Percentiles rank a stretch among this genome's conserved stretches.
phyloP scores from a whole-genome alignment of 2,888 invertebrate species.

The Metellina segmentata region DNA sequence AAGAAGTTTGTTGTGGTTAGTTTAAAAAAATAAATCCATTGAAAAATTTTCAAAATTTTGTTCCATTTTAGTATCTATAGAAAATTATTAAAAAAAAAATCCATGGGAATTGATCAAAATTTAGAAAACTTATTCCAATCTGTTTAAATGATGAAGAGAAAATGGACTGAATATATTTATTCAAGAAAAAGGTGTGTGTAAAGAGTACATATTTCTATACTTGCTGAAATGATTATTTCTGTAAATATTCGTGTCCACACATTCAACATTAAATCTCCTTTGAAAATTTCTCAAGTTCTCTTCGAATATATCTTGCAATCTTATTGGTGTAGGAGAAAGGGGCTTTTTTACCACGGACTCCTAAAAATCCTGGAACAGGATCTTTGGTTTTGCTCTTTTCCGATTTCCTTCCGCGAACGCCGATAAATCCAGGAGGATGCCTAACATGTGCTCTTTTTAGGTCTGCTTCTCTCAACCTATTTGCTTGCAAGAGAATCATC shows the following conservation, averaged over 20 bases:
- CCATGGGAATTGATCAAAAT: neutral
- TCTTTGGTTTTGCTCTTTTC: constrained; percentile 63
- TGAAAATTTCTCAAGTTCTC: neutral
- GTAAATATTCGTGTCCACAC: too few species aligned
- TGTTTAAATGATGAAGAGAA: too few species aligned
- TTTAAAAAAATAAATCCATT: too few species aligned
- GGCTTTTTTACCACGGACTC: constrained; percentile 59
- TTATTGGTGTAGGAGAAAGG: neutral
- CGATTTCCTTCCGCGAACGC: constrained; percentile 56
- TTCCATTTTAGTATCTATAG: too few species aligned
- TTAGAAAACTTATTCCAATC: too few species aligned
- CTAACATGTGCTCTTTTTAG: constrained; percentile 35
- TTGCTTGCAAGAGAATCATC: constrained; percentile 3
- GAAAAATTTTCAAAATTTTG: too few species aligned
- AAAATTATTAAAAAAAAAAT: neutral
- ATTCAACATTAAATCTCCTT: neutral
- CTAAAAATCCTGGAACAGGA: constrained; percentile 67
- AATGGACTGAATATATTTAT: too few species aligned
- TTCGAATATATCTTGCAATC: constrained; percentile 15
- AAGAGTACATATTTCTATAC: too few species aligned
- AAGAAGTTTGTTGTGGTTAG: too few species aligned
- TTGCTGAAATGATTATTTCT: too few species aligned
- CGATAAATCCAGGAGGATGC: constrained; percentile 53
- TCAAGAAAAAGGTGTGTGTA: too few species aligned
- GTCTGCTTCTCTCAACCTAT: neutral